Evolutionary conservation across 2,797 vertebrate species (phyloP).

Genomic region (Onychomys torridus): DNA sequence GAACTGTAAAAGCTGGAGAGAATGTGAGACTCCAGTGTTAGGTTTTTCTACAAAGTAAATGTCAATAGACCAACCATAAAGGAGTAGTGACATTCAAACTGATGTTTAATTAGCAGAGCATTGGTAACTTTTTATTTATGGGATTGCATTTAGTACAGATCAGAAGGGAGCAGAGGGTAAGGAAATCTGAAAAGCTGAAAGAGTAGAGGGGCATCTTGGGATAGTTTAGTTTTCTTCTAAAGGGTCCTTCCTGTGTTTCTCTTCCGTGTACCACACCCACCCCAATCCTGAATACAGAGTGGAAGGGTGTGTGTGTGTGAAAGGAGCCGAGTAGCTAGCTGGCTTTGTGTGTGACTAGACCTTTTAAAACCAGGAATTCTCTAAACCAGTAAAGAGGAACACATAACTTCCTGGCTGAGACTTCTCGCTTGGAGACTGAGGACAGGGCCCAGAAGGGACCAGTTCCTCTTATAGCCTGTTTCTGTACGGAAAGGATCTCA

Average conservation of each 20-base stretch:
- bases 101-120: background rate
- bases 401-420: background rate
- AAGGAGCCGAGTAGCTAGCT: background rate
- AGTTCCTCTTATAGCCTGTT: background rate
- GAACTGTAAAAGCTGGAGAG: background rate
- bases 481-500: background rate
- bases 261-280: background rate
- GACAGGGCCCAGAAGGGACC: no score
- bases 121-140: background rate
- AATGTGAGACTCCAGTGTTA: background rate
- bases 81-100: background rate
- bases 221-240: background rate
- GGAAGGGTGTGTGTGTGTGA: no score
- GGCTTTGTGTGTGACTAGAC: no score
- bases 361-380: background rate
- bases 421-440: background rate
- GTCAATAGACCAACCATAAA: background rate
- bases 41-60: background rate
- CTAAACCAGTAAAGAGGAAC: background rate
- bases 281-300: background rate
- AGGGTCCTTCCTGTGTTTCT: background rate
- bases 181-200: background rate
- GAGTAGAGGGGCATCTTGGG: background rate
- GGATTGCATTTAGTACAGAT: background rate
- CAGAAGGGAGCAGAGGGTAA: background rate